Evolutionary conservation across 2,888 invertebrate species (phyloP).

Genomic region (Protophormia terraenovae): DNA sequence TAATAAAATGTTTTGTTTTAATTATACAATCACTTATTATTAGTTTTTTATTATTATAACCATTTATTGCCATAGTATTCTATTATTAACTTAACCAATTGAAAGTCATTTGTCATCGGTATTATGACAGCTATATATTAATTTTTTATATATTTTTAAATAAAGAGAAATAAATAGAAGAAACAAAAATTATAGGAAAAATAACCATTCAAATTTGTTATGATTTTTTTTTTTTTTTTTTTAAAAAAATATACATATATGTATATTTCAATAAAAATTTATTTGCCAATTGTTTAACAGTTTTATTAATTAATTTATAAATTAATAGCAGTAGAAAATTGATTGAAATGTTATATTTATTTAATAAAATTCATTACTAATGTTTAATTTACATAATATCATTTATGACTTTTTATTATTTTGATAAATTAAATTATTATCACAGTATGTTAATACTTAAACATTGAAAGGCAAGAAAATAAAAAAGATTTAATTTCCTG

Average conservation of each 20-base stretch:
- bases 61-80: background rate
- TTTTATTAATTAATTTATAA: background rate
- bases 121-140: background rate
- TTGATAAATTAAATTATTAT: background rate
- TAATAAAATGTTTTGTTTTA: conserved; percentile 35
- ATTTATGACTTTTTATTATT: background rate
- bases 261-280: background rate
- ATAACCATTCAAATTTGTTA: background rate
- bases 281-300: background rate
- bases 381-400: background rate
- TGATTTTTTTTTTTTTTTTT: no score
- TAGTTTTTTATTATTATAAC: conserved; percentile 14
- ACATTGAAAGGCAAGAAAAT: background rate
- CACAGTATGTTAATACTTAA: background rate
- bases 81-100: conserved; percentile 16
- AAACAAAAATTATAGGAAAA: background rate
- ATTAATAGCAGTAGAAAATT: background rate
- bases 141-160: background rate
- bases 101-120: conserved; percentile 12
- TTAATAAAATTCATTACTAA: background rate
- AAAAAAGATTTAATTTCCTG: background rate
- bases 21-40: conserved; percentile 41
- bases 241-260: background rate
- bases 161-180: background rate
- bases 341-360: background rate